phyloP scores from a whole-genome alignment of 2,113 vertebrate species.

The Coregonus clupeaformis region DNA sequence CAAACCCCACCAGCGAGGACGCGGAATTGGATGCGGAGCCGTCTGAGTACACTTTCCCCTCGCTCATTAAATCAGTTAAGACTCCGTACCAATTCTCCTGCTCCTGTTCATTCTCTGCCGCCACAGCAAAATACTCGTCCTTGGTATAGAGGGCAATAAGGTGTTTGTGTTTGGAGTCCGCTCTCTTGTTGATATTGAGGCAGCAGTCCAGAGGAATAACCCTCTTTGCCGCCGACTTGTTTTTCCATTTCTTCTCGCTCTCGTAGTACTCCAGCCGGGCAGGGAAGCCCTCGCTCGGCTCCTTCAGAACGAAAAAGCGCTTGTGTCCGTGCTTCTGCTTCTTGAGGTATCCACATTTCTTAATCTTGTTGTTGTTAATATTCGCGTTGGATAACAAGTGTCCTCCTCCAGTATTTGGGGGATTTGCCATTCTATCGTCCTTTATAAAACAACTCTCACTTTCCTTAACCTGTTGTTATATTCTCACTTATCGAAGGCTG shows the following conservation, averaged over 20 bases:
- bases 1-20: slow-evolving; percentile 74
- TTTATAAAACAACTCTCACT: neutral
- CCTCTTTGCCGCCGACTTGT: slow-evolving; percentile 89
- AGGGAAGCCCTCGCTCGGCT: slow-evolving; percentile 72
- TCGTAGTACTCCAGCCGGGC: slow-evolving; percentile 96
- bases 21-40: slow-evolving; percentile 72
- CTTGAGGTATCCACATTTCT: slow-evolving; percentile 94
- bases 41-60: slow-evolving; percentile 78
- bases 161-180: slow-evolving; percentile 96
- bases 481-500: too few species aligned
- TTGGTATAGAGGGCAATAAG: slow-evolving; percentile 97
- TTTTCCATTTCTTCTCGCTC: slow-evolving; percentile 97
- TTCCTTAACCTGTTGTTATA: neutral
- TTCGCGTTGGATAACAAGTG: slow-evolving; percentile 63
- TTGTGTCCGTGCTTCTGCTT: slow-evolving; percentile 96
- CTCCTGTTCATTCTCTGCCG: slow-evolving; percentile 92
- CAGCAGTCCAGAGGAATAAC: slow-evolving; percentile 90
- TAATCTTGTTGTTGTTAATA: slow-evolving; percentile 68
- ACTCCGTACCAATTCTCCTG: slow-evolving; percentile 93
- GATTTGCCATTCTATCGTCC: slow-evolving; percentile 75
- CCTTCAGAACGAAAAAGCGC: slow-evolving; percentile 92
- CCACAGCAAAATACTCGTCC: slow-evolving; percentile 97
- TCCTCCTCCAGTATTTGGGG: slow-evolving; percentile 62
- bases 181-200: slow-evolving; percentile 94
- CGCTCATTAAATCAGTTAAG: slow-evolving; percentile 84